Evolutionary conservation across 2,888 invertebrate genomes (phyloP), one percentile per base, ranked within the genome.

Genomic region (Pegoplata infirma): DNA sequence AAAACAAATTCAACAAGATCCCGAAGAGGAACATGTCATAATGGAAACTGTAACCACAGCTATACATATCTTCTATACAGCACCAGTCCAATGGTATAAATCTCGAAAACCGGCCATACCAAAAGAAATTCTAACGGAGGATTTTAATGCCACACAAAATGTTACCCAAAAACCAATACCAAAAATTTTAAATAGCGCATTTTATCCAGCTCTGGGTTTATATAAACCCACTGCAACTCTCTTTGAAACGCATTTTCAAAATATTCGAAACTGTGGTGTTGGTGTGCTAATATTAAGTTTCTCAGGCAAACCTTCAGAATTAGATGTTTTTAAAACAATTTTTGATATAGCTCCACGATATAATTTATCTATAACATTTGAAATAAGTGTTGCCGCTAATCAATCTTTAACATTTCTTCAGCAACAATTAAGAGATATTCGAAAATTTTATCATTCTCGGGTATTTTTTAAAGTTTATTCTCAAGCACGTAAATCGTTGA

Each of bases 221-320:
- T 88, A 89, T 83, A 88, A 83, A 68, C 86, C 86, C 7, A 88
- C 86, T 14, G 63, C 76, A 2, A 84, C 85, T 63, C 88, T 92
- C 36, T 88, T 93, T 36, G 88, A 90, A 21, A 87, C 90, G 63
- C 94, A 94, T 82, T 92, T 94, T 90, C 88, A 90, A 81, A 92
- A 92, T 86, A 90, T 94, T 12, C 89, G 90, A 55, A 90, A 89
- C 51, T 90, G 92, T 56, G 92, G 93, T 61, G 90, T 92, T 76
- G 93, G 93, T 44, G 92, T 93, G 8, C 83, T 92, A 10, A 92
- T 89, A 90, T 25, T 93, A 89, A 93, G 91, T 79, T 92, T 92
- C 17, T 83, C 78, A 5, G 83, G 84, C 1, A 85, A 85, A 19
- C 77, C 86, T 0, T 71, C 83, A n/a, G 84, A 89, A n/a, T 71